These are phyloP conservation scores for Aricia agestis DNA, from an alignment of 1,140 invertebrate genomes.

Conservation along the genomic window DNA sequence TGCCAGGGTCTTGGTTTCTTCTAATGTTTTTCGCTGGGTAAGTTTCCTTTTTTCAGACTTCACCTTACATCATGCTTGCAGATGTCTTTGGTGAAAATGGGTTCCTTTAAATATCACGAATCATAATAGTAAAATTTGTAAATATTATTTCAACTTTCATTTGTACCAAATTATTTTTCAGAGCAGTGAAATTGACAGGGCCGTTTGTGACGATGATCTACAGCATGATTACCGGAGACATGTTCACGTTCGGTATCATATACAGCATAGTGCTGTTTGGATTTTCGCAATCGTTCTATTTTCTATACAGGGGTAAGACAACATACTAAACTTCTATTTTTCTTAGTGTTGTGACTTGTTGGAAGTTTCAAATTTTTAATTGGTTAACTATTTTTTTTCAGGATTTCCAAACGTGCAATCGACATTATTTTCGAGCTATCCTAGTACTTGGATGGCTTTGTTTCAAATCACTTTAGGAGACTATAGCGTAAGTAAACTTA, in stretches of 20 bases:
- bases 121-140: too few relatives aligned
- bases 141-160: too few relatives aligned
- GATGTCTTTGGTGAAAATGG: too few relatives aligned
- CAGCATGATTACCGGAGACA: conserved; percentile 98
- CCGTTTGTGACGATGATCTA: conserved; percentile 99
- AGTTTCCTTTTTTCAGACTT: background rate
- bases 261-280: conserved; percentile 95
- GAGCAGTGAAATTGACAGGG: conserved; percentile 93
- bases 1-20: conserved; percentile 97
- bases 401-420: conserved; percentile 88
- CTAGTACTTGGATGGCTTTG: conserved; percentile 96
- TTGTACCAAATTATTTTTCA: conserved; percentile 57
- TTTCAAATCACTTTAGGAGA: conserved; percentile 98
- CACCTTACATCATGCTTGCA: too few relatives aligned
- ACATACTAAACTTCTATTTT: too few relatives aligned
- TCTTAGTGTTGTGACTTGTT: too few relatives aligned
- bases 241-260: conserved; percentile 98
- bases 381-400: conserved; percentile 68
- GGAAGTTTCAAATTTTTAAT: conserved; percentile 30
- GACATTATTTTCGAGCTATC: conserved; percentile 89
- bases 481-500: conserved; percentile 88
- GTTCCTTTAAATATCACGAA: too few relatives aligned
- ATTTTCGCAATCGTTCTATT: conserved; percentile 98
- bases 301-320: conserved; percentile 87
- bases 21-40: conserved; percentile 99